These are phyloP conservation scores for Strigops habroptila DNA, from an alignment of 2,113 vertebrate genomes.

Conservation along the genomic window DNA sequence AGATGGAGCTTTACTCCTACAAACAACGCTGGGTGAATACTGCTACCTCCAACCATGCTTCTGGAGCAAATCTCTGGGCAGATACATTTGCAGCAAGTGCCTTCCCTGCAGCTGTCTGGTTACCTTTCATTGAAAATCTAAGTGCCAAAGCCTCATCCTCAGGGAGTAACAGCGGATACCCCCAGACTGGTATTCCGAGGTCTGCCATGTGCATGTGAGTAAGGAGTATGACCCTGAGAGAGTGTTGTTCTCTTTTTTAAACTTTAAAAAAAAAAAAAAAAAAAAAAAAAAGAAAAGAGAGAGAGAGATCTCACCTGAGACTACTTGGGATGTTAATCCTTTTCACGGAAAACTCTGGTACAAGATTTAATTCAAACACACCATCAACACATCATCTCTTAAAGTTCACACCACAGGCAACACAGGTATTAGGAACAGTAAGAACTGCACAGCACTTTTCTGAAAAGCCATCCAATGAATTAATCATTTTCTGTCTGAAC, in stretches of 20 bases:
- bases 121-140: not conserved
- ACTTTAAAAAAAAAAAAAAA: too few relatives aligned
- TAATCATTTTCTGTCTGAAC: not conserved
- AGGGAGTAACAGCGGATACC: not conserved
- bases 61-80: not conserved
- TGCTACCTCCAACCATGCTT: not conserved
- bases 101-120: not conserved
- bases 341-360: not conserved
- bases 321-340: not conserved
- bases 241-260: not conserved
- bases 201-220: fast-evolving
- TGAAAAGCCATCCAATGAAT: not conserved
- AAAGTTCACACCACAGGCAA: not conserved
- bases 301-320: not conserved
- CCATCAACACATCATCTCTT: not conserved
- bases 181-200: not conserved
- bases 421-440: not conserved
- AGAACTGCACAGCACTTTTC: not conserved
- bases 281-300: too few relatives aligned
- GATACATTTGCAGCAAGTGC: not conserved
- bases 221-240: not conserved
- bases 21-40: not conserved
- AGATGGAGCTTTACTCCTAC: not conserved
- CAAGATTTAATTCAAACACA: constrained; percentile 17
- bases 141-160: not conserved